Base-by-base conservation (phyloP, 37 sponge, comb jelly and placozoan genomes). In the Chondrilla cf. caribensis region DNA sequence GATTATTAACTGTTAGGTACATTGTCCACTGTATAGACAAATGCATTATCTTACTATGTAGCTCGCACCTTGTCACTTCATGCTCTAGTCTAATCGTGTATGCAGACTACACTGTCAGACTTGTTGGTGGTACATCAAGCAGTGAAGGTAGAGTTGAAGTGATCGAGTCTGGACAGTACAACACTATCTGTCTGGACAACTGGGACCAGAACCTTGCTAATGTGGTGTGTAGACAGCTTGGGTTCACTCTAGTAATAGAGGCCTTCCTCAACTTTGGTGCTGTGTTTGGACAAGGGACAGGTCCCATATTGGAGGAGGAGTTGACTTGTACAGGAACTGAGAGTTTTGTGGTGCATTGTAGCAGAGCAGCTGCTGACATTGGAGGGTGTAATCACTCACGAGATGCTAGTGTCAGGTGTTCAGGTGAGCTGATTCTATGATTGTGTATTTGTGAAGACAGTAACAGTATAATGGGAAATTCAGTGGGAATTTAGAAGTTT, bases 191-290 rank as follows among this genome's bases (percentile, higher is more conserved):
- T 73, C 24, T 39, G 1, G 43, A 73, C 42, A 36, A 32, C 9
- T 73, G 76, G 76, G 41, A 39, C 76, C 31, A 36, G 29, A 38
- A 40, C 41, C 24, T 40, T 14, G 76, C 76, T 73, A 18, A 73
- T 73, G 41, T 73, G 2, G 76, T 73, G 44, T 73, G 76, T 73
- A 17, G 18, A 17, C 76, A 73, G 76, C 76, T 73, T 39, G 76
- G 76, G 19, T 73, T 36, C 43, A 47, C 51, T 47, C 76, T 73
- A 43, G 21, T 31, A 37, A 43, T 43, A 36, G 76, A 73, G 76
- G 76, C 76, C 42, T 73, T 36, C 44, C 19, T 39, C 2, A 38
- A 37, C 36, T 24, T 24, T 37, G 76, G 76, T 2, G 76, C 38
- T n/a, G 44, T 43, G 43, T 73, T 73, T 73, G 76, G 76, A 8